phyloP scores from a whole-genome alignment of 2,888 invertebrate species.

The Sarcophaga rosellei region DNA sequence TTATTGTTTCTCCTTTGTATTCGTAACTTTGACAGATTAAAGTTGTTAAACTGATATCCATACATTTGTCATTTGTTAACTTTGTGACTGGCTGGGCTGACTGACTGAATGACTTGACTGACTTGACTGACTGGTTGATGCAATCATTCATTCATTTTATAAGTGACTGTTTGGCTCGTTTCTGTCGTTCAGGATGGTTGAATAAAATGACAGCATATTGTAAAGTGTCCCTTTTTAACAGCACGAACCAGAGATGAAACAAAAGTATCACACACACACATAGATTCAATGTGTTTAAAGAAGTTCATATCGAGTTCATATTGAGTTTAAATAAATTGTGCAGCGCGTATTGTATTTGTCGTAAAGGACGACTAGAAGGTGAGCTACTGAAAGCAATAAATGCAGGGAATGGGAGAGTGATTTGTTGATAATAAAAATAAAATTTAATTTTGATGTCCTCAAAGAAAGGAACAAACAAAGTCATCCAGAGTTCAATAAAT shows the following conservation, averaged over 20 bases:
- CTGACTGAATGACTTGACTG: neutral
- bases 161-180: slow-evolving; percentile 11
- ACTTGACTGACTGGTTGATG: neutral
- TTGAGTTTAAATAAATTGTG: neutral
- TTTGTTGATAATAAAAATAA: too few relatives aligned
- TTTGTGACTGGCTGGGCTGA: slow-evolving; percentile 23
- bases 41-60: slow-evolving; percentile 62
- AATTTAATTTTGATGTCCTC: too few relatives aligned
- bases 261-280: slow-evolving; percentile 23
- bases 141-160: neutral
- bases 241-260: slow-evolving; percentile 17
- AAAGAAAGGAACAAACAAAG: too few relatives aligned
- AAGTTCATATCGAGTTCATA: slow-evolving; percentile 30
- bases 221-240: slow-evolving; percentile 47
- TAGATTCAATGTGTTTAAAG: slow-evolving; percentile 6
- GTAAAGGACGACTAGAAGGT: slow-evolving; percentile 8
- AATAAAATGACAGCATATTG: slow-evolving; percentile 65
- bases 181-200: slow-evolving; percentile 36
- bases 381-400: neutral
- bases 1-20: neutral
- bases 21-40: slow-evolving; percentile 72
- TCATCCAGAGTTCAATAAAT: too few relatives aligned
- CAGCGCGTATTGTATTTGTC: neutral
- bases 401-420: too few relatives aligned
- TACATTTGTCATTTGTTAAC: slow-evolving; percentile 56